Base-by-base conservation (phyloP, 1,140 invertebrate genomes). In the Magallana ariakensis region DNA sequence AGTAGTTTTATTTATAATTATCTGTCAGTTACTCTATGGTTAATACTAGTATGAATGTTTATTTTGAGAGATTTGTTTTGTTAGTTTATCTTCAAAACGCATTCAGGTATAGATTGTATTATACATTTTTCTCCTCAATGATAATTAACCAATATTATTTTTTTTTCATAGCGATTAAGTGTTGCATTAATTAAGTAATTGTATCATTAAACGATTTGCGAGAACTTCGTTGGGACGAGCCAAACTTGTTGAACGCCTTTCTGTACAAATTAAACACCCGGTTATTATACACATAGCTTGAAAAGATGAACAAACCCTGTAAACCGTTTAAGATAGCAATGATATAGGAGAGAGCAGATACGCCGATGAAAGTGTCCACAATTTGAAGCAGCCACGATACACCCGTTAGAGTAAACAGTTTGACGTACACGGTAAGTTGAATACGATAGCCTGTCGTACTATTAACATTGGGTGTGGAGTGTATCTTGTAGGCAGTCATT, bases 291-390 rank as follows among this genome's bases (percentile, higher is more conserved):
- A 86, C n/a, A 26, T 80, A 88, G 54, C 80, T 80, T 6, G 83
- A 0, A 46, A 88, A 88, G 19, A 88, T 83, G 13, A 88, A 85
- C 7, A 88, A 26, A 0, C 87, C 84, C 19, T 88, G 87, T 8
- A 85, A 19, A 2, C 80, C 85, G 9, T 53, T 86, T 3, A 88
- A 16, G 46, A 88, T n/a, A 8, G 87, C 66, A 5, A 84, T 81
- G 66, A 80, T 70, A 55, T 85, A 83, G 16, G 84, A 60, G 9
- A 88, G 80, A 10, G 55, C 9, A 5, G 84, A 88, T 0, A 86
- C 19, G 5, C 81, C 84, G 4, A 86, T 1, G 33, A 88, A 86
- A 0, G 87, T 66, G 33, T 86, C 87, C 46, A 84, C n/a, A 11
- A 88, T 62, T 26, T 86, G 81, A 2, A 62, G 15, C 22, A 88